Base-by-base conservation (phyloP, 2,113 vertebrate genomes). In the Elaphurus davidianus region DNA sequence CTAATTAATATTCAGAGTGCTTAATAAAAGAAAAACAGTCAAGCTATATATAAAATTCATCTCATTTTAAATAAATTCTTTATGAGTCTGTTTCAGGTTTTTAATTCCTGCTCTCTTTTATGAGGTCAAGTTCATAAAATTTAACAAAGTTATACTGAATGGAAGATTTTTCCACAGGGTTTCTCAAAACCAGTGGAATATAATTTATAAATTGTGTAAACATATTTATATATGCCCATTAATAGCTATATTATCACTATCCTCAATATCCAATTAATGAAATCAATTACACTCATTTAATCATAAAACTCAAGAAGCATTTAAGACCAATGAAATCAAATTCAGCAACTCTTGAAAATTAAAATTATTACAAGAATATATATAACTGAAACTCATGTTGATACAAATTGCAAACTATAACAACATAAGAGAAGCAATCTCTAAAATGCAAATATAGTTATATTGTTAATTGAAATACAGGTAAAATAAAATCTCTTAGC, bases 401-500 rank as follows among this genome's bases (percentile, higher is more conserved):
- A 89, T 96, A 97, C 91, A 97, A 97, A 92, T 0, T 97, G 83
- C 92, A 97, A 91, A 94, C 78, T 91, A 81, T 87, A 98, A 94
- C 45, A 98, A 95, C 83, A 52, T 97, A 87, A 97, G 87, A 98
- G 97, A 98, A 98, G 96, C 2, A 5, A 98, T 98, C 97, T 97
- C 98, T 95, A 62, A 97, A 64, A 94, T 96, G 79, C 94, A 97
- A 96, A 93, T 81, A 64, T 59, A 83, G 28, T 54, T 88, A 92
- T 60, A 91, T 55, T 94, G 79, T 90, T 97, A 90, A 93, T 43
- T 62, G 45, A 91, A 92, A 92, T 79, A 81, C n/a, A 91, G 91
- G 79, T 81, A 95, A 98, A 98, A 98, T 95, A 60, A 97, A 96
- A 97, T 95, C 97, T 98, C 98, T 98, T 98, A 89, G 92, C 95